Evolutionary conservation across 2,888 invertebrate species (phyloP).

Genomic region (Octodonta nipae): DNA sequence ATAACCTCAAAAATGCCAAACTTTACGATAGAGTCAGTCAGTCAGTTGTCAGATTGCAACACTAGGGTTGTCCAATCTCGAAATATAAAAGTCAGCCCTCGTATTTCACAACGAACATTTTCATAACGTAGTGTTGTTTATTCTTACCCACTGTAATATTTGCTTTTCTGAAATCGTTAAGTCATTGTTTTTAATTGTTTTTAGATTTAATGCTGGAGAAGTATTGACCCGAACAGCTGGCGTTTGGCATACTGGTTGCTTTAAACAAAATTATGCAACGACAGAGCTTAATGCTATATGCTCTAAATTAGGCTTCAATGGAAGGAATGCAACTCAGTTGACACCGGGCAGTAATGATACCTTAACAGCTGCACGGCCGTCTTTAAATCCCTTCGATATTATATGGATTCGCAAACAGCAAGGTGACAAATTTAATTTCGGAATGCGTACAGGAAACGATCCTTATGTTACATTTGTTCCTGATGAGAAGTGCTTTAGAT

Average conservation of each 20-base stretch:
- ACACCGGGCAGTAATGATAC: conserved; percentile 11
- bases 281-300: conserved; percentile 48
- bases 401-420: conserved; percentile 24
- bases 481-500: conserved; percentile 25
- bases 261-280: conserved; percentile 40
- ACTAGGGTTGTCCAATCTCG: too few species aligned
- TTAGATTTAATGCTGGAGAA: conserved; percentile 44
- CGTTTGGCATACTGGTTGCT: conserved; percentile 61
- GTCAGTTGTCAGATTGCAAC: too few species aligned
- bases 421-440: conserved; percentile 18
- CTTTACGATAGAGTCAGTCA: too few species aligned
- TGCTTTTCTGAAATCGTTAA: not conserved
- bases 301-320: conserved; percentile 44
- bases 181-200: conserved; percentile 4
- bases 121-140: too few species aligned
- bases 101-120: too few species aligned
- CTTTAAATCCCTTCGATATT: conserved; percentile 24
- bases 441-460: conserved; percentile 25
- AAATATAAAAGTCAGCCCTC: too few species aligned
- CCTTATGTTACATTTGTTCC: conserved; percentile 25
- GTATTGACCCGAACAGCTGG: conserved; percentile 52
- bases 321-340: conserved; percentile 37
- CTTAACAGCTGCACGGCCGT: conserved; percentile 12
- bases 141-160: not conserved
- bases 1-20: too few species aligned